Conservation (phyloP, 2,113 vertebrate species). For the Prietella phreatophila region DNA sequence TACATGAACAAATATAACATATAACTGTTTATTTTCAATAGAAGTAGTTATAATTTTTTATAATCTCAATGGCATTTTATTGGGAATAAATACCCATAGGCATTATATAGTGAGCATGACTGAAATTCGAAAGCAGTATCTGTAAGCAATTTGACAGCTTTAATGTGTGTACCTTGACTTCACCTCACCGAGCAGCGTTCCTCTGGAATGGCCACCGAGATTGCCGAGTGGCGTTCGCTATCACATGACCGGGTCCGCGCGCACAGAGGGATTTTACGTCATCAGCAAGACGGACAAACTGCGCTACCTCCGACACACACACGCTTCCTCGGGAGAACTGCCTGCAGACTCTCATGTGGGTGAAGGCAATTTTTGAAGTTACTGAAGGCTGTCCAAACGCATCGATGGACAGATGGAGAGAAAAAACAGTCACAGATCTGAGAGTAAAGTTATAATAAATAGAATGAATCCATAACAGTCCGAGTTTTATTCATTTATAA, state of each 20-base stretch:
- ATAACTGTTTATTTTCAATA: neutral
- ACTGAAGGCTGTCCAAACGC: neutral
- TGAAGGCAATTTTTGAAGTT: neutral
- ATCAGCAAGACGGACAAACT: conserved; percentile 93
- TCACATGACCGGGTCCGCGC: conserved; percentile 87
- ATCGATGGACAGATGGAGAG: neutral
- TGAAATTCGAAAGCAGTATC: neutral
- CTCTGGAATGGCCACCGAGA: conserved; percentile 77
- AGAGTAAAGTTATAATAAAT: neutral
- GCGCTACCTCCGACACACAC: conserved; percentile 83
- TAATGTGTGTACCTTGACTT: conserved; percentile 76
- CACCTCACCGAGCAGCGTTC: conserved; percentile 82
- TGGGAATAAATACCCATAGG: neutral
- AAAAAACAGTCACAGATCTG: neutral
- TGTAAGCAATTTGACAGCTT: neutral
- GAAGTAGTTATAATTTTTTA: neutral
- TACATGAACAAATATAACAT: neutral
- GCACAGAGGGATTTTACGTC: conserved; percentile 94
- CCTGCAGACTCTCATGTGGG: conserved; percentile 75
- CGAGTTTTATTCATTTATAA: too few species aligned
- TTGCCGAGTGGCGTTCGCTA: conserved; percentile 74
- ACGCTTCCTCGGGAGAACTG: conserved; percentile 74
- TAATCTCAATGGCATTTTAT: neutral
- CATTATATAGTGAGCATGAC: neutral
- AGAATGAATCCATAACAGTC: neutral